Evolutionary conservation across 2,797 vertebrate species (phyloP).

Genomic region (Coilia nasus): DNA sequence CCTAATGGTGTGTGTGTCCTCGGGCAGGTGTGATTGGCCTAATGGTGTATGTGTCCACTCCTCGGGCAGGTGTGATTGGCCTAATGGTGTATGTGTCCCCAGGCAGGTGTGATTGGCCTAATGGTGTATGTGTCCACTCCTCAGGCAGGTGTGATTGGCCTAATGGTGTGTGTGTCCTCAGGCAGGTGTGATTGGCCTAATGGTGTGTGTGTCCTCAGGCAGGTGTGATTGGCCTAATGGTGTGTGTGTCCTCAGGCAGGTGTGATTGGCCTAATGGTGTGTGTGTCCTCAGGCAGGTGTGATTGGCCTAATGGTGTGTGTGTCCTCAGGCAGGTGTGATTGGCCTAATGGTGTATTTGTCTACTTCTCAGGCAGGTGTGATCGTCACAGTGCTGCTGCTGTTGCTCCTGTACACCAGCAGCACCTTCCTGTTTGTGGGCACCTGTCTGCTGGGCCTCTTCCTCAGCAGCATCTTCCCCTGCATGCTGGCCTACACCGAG

Average conservation of each 20-base stretch:
- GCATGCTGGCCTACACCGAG: constrained; percentile 93
- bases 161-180: no score
- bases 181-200: no score
- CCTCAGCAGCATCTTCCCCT: constrained; percentile 95
- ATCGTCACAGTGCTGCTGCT: constrained; percentile 86
- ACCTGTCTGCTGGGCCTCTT: constrained; percentile 90
- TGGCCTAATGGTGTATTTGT: constrained; percentile 21
- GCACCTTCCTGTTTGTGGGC: constrained; percentile 86
- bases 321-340: background rate
- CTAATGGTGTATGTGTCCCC: no score
- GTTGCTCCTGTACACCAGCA: constrained; percentile 85
- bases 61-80: no score
- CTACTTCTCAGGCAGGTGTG: constrained; percentile 80
- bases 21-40: background rate
- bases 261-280: background rate
- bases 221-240: no score
- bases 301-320: background rate
- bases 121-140: no score
- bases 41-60: background rate
- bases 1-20: no score
- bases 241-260: background rate
- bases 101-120: no score
- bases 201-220: no score
- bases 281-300: background rate
- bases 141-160: background rate